Percentiles rank a stretch among this genome's conserved stretches.
These are phyloP conservation scores for Scophthalmus maximus DNA, from an alignment of 2,113 vertebrate species.

Conservation along the genomic window DNA sequence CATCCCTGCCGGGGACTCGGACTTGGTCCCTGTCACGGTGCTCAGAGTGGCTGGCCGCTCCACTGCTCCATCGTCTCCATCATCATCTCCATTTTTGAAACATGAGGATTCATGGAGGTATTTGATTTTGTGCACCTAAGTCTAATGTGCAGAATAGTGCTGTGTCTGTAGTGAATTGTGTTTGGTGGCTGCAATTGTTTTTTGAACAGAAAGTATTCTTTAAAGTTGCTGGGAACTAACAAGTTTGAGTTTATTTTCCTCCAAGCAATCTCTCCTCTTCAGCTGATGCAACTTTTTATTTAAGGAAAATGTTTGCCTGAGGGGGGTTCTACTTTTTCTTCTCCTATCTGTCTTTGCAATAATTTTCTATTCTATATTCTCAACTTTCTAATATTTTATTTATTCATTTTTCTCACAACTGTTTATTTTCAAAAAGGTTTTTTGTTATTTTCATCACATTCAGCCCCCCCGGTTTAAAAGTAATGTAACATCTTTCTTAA, in stretches of 20 bases:
- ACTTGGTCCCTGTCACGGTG: slow-evolving; percentile 43
- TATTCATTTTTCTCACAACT: neutral
- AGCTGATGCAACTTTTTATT: neutral
- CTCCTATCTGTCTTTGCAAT: neutral
- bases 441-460: neutral
- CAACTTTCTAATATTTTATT: neutral
- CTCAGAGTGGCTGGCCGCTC: slow-evolving; percentile 69
- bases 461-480: neutral
- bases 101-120: slow-evolving; percentile 78
- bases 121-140: slow-evolving; percentile 25
- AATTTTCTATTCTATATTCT: neutral
- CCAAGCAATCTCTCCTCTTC: neutral
- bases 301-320: slow-evolving; percentile 10
- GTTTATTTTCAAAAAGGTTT: neutral
- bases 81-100: slow-evolving; percentile 38
- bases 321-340: neutral
- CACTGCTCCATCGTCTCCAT: slow-evolving; percentile 34
- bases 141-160: neutral
- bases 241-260: slow-evolving; percentile 1
- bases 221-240: neutral
- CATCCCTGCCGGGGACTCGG: slow-evolving; percentile 48
- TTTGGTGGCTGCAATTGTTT: no score
- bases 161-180: neutral
- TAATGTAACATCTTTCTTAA: slow-evolving; percentile 14
- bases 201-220: no score